phyloP scores from a whole-genome alignment of 1,140 invertebrate genomes.

The Camponotus vicinus region DNA sequence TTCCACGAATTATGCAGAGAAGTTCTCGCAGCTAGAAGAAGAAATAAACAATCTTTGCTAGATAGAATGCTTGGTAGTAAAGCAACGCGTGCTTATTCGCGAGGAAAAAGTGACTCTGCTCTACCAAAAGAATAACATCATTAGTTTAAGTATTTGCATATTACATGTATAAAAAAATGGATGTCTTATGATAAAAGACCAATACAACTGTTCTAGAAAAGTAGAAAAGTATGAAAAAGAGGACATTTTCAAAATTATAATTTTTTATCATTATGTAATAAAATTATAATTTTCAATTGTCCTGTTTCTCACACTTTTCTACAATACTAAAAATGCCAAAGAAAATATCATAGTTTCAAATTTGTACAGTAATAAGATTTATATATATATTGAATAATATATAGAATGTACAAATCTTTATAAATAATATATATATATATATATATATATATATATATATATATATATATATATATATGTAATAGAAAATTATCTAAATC shows the following conservation, averaged over 20 bases:
- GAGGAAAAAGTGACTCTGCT: conserved; percentile 95
- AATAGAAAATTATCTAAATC: not conserved
- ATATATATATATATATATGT: no score
- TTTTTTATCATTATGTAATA: not conserved
- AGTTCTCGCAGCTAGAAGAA: conserved; percentile 91
- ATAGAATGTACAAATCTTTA: conserved; percentile 19
- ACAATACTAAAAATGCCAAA: conserved; percentile 64
- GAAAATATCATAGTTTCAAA: conserved; percentile 62
- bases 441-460: no score
- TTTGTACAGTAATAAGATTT: conserved; percentile 42
- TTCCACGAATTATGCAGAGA: conserved; percentile 95
- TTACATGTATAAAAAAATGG: conserved; percentile 8
- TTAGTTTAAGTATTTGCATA: conserved; percentile 27
- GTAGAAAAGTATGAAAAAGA: conserved; percentile 6
- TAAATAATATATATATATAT: not conserved
- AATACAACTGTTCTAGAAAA: conserved; percentile 30
- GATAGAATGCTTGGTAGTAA: conserved; percentile 93
- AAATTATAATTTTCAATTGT: no score
- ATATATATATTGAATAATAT: not conserved
- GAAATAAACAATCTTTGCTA: conserved; percentile 94
- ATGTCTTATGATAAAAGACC: not conserved
- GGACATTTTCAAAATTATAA: not conserved
- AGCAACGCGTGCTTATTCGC: conserved; percentile 90
- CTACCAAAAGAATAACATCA: conserved; percentile 91
- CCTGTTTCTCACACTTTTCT: no score